A percentile compares a stretch with the other conserved stretches of the same genome.
phyloP scores from a whole-genome alignment of 2,888 invertebrate genomes.

The Trachelus iudaicus region DNA sequence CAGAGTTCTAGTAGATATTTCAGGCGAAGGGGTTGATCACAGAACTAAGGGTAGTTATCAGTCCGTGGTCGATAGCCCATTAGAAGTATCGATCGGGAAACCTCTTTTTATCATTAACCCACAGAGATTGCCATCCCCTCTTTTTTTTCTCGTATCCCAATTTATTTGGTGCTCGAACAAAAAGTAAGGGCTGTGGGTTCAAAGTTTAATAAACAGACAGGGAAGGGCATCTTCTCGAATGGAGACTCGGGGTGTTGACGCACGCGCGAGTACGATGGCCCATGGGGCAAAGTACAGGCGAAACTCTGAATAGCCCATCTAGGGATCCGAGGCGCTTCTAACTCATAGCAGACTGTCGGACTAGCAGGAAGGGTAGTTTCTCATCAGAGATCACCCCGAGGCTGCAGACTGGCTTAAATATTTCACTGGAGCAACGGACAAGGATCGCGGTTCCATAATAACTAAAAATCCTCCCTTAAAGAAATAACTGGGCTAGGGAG shows the following conservation, averaged over 20 bases:
- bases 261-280: conserved; percentile 16
- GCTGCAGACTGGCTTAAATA: conserved; percentile 53
- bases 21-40: not conserved
- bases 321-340: conserved; percentile 28
- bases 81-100: not conserved
- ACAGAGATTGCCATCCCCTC: not conserved
- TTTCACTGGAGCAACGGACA: conserved; percentile 46
- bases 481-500: not conserved
- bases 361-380: conserved; percentile 40
- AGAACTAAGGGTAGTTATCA: not conserved
- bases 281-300: conserved; percentile 24
- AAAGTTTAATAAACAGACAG: conserved; percentile 21
- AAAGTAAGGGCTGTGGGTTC: conserved; percentile 13
- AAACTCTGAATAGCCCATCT: conserved; percentile 26
- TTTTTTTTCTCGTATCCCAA: not conserved
- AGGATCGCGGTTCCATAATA: conserved; percentile 14
- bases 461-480: not conserved
- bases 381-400: conserved; percentile 53
- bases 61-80: not conserved
- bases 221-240: conserved; percentile 17
- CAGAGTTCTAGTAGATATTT: not conserved
- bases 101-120: not conserved
- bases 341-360: conserved; percentile 38
- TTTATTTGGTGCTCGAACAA: not conserved
- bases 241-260: conserved; percentile 22